Evolutionary conservation across 2,113 vertebrate genomes (phyloP).

Genomic region (Orthochromis malagaraziensis): DNA sequence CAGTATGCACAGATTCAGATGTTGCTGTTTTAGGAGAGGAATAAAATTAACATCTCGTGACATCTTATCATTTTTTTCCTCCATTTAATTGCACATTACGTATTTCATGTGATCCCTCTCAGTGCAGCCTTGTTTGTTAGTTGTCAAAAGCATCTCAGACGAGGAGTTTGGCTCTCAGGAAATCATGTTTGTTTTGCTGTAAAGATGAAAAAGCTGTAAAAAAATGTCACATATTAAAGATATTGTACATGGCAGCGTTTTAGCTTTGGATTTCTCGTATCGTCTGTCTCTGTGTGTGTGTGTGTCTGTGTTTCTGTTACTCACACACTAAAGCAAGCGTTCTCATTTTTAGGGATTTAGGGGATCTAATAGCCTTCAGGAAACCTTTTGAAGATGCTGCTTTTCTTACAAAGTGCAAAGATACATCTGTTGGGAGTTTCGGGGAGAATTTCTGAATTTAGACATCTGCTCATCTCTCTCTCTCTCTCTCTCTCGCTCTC

Average conservation of each 20-base stretch:
- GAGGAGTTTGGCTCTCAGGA: background rate
- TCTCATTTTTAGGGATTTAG: background rate
- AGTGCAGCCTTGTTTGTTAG: conserved; percentile 19
- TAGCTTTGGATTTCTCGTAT: background rate
- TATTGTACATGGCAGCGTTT: background rate
- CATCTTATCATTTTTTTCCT: background rate
- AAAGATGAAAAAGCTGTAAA: background rate
- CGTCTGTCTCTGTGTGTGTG: background rate
- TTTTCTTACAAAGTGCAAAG: background rate
- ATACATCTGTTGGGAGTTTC: background rate
- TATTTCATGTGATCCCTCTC: conserved; percentile 42
- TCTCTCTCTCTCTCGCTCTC: background rate
- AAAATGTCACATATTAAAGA: background rate
- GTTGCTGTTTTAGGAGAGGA: conserved; percentile 6
- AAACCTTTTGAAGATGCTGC: background rate
- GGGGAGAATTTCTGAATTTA: background rate
- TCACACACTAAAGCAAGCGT: background rate
- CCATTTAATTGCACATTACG: conserved; percentile 5
- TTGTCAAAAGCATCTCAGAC: background rate
- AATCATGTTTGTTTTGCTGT: conserved; percentile 17
- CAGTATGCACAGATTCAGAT: background rate
- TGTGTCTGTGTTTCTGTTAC: background rate
- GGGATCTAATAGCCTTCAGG: background rate
- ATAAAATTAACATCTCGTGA: conserved; percentile 32
- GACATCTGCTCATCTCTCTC: background rate